Base-by-base conservation (phyloP, 2,797 vertebrate genomes). In the Chaetodon trifasciatus region DNA sequence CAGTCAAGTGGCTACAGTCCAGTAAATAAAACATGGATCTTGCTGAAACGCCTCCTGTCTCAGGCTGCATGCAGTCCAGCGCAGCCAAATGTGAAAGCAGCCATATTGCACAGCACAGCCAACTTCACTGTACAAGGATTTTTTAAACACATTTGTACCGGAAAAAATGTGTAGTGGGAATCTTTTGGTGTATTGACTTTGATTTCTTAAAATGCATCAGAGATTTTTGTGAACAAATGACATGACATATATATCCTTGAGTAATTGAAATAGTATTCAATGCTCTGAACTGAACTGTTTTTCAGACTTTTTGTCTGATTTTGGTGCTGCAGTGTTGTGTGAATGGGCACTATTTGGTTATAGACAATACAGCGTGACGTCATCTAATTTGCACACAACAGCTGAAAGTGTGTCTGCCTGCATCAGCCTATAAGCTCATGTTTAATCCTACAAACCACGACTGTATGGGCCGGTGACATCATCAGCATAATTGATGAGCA, bases 11-110 rank as follows among this genome's bases (percentile, higher is more conserved):
- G 86, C 84, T 21, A 11, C 53, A 67, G 72, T 47, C 78, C 74
- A 85, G 85, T 84, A 83, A 85, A 89, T 83, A 89, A 85, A 86
- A 84, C 76, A 88, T 75, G 74, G 73, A 70, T 76, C 58, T 71
- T 4, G 50, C 7, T 67, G 77, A 71, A 75, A 73, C 44, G 16
- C 56, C 53, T 78, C 42, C 63, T 66, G 52, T 75, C 83, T 83
- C 74, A 49, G 58, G 70, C 63, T 70, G 66, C 66, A 39, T 55
- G 28, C 50, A 32, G 49, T 61, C 53, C 52, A 23, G n/a, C 52
- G 58, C 55, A 52, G 63, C 70, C 79, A 67, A 68, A 83, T 39
- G 53, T 66, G 78, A 84, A 81, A 56, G 12, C 69, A 47, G 56
- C 53, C n/a, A 21, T 76, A 17, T 75, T 32, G 52, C 64, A 40